Conservation (phyloP, 2,888 invertebrate genomes). For the Chesias legatella region DNA sequence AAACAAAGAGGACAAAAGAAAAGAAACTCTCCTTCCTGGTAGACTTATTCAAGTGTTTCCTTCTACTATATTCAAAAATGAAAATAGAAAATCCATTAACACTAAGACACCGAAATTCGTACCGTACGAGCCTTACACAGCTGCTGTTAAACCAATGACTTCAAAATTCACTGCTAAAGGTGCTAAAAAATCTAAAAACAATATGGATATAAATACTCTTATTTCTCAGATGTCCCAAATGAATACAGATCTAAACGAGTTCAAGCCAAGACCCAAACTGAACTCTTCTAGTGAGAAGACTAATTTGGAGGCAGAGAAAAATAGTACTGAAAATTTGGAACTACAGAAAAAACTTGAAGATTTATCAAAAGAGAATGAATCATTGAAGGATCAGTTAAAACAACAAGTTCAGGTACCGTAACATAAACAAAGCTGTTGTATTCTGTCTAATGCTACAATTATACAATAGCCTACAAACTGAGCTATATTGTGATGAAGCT, state of each 20-base stretch:
- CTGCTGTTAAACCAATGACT: constrained; percentile 89
- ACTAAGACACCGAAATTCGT: constrained; percentile 90
- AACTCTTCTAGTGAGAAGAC: constrained; percentile 57
- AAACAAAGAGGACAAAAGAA: constrained; percentile 32
- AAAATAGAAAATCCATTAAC: constrained; percentile 76
- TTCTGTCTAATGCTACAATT: too few species aligned
- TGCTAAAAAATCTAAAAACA: constrained; percentile 75
- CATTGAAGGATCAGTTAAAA: constrained; percentile 89
- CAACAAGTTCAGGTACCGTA: constrained; percentile 91
- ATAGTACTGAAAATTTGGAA: constrained; percentile 64
- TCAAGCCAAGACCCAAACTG: constrained; percentile 71
- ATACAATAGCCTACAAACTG: too few species aligned
- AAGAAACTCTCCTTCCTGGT: constrained; percentile 44
- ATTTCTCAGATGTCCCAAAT: constrained; percentile 86
- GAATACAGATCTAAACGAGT: constrained; percentile 82
- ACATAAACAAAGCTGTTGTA: too few species aligned
- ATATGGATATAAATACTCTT: constrained; percentile 83
- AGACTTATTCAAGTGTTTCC: constrained; percentile 71
- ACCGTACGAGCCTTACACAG: constrained; percentile 93
- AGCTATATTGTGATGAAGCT: too few species aligned
- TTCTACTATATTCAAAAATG: constrained; percentile 81
- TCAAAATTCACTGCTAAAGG: constrained; percentile 67
- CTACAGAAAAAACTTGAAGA: constrained; percentile 82
- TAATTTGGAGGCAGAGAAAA: constrained; percentile 37
- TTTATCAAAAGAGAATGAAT: constrained; percentile 84